A percentile compares a stretch with the other conserved stretches of the same genome.
These are phyloP conservation scores for Eurytemora carolleeae DNA, from an alignment of 1,140 invertebrate species.

Conservation along the genomic window DNA sequence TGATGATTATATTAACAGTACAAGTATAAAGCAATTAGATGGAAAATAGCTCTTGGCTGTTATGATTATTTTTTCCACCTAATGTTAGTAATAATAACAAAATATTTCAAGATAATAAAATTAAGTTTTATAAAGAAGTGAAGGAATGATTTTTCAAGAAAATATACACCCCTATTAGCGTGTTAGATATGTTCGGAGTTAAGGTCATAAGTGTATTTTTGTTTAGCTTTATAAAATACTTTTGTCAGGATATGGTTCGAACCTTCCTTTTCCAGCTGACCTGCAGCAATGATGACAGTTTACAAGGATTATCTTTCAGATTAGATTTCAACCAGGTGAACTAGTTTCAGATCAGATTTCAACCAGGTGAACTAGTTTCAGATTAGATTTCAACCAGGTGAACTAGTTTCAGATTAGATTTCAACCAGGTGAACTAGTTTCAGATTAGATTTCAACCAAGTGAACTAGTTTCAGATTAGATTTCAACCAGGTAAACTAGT, in stretches of 20 bases:
- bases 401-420: background rate
- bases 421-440: background rate
- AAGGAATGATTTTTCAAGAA: constrained; percentile 1
- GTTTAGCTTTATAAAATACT: background rate
- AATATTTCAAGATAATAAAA: background rate
- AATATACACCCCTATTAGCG: constrained; percentile 20
- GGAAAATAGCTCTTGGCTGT: too few relatives aligned
- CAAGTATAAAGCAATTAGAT: too few relatives aligned
- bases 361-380: background rate
- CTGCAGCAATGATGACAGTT: constrained; percentile 26
- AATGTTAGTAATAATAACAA: background rate
- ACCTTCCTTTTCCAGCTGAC: constrained; percentile 28
- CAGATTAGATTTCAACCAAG: background rate
- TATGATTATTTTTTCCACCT: background rate
- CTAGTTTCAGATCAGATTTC: background rate
- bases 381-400: background rate
- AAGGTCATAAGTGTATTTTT: constrained; percentile 25
- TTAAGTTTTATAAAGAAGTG: constrained; percentile 2
- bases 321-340: constrained; percentile 24
- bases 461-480: background rate
- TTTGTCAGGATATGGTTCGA: constrained; percentile 27
- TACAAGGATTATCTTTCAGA: constrained; percentile 29
- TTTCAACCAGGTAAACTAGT: background rate
- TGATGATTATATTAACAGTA: too few relatives aligned
- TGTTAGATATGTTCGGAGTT: constrained; percentile 23